Percentiles rank a stretch among this genome's conserved stretches.
Conservation (phyloP, 2,888 invertebrate genomes). For the Aspidiotus rigidus region DNA sequence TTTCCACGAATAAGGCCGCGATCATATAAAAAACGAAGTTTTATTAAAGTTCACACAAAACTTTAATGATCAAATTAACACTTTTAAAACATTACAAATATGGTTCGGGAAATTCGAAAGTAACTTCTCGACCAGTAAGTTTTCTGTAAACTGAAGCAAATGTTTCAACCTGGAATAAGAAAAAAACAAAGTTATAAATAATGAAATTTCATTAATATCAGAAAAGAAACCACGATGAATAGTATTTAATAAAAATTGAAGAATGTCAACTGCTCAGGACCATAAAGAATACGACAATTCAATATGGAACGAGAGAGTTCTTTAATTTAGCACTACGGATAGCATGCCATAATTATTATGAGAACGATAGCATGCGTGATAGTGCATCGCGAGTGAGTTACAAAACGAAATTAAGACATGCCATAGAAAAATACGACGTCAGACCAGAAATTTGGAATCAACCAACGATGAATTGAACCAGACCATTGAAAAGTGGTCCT, state of each 20-base stretch:
- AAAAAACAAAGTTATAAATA: conserved; percentile 14
- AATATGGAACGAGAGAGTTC: conserved; percentile 25
- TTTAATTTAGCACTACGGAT: conserved; percentile 28
- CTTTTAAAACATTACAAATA: conserved; percentile 60
- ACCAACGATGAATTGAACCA: background rate
- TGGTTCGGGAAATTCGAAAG: conserved; percentile 98
- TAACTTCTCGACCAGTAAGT: conserved; percentile 95
- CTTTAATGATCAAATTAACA: conserved; percentile 11
- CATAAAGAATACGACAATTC: conserved; percentile 3
- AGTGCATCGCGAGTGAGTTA: background rate
- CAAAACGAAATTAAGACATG: too few relatives aligned
- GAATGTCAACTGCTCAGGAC: conserved; percentile 25
- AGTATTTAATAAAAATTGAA: background rate
- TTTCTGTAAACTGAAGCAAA: conserved; percentile 98
- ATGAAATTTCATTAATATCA: background rate
- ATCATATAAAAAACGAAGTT: too few relatives aligned
- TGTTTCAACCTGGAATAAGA: conserved; percentile 80
- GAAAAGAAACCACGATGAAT: background rate
- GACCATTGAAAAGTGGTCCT: background rate
- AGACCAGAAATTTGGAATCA: background rate
- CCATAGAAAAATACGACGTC: too few relatives aligned
- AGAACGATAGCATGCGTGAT: conserved; percentile 13
- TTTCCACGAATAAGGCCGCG: too few relatives aligned
- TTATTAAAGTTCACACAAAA: too few relatives aligned
- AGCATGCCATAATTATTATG: conserved; percentile 11